Percentiles rank a stretch among this genome's conserved stretches.
phyloP scores from a whole-genome alignment of 2,113 vertebrate genomes.

The Neopipo cinnamomea region DNA sequence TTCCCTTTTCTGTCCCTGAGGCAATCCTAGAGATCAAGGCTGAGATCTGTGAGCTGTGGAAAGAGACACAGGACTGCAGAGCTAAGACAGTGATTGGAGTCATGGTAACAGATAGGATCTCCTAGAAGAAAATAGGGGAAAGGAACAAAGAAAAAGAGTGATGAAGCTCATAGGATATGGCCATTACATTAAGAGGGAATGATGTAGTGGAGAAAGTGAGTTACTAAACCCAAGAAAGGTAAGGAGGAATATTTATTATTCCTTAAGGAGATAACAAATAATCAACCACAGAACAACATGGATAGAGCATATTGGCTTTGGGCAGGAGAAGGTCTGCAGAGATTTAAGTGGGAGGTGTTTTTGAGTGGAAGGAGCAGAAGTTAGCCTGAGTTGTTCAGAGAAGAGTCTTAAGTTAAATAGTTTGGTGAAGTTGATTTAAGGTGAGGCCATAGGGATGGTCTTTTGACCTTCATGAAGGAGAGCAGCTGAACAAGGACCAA shows the following conservation, averaged over 20 bases:
- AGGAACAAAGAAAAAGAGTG: background rate
- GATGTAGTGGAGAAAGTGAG: background rate
- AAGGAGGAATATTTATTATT: background rate
- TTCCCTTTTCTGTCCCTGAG: background rate
- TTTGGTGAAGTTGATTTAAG: background rate
- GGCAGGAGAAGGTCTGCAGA: background rate
- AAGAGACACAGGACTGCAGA: background rate
- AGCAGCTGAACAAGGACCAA: background rate
- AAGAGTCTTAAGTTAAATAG: background rate
- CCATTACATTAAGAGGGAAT: background rate
- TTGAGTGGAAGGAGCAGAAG: background rate
- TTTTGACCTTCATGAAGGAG: background rate
- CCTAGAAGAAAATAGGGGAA: background rate
- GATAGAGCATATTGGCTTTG: background rate
- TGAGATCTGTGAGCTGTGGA: background rate
- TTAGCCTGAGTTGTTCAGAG: background rate
- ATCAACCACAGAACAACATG: background rate
- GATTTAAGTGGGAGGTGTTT: background rate
- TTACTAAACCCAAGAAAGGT: background rate
- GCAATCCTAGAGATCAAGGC: background rate
- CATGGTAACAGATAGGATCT: background rate
- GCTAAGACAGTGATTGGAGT: background rate
- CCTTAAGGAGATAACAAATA: background rate
- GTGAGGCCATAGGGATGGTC: background rate
- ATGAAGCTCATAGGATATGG: background rate